Percentiles rank a stretch among this genome's conserved stretches.
These are phyloP conservation scores for Xanthia togata DNA, from an alignment of 2,888 invertebrate genomes.

Conservation along the genomic window DNA sequence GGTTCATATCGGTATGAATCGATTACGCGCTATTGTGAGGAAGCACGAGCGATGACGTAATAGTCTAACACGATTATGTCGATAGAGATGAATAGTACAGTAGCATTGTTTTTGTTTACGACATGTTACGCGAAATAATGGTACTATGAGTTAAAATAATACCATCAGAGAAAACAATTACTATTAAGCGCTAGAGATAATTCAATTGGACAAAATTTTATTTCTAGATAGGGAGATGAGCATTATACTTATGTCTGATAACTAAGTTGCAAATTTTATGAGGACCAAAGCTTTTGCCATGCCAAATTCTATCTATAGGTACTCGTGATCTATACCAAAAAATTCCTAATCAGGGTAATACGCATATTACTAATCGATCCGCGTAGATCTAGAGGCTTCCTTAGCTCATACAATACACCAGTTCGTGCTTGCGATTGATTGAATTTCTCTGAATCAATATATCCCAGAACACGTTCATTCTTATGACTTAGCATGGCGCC, in stretches of 20 bases:
- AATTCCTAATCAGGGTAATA: background rate
- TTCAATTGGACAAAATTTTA: too few species aligned
- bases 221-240: too few species aligned
- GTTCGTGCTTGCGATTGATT: slow-evolving; percentile 25
- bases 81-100: slow-evolving; percentile 3
- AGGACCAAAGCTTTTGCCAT: background rate
- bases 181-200: too few species aligned
- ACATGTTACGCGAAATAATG: background rate
- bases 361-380: background rate
- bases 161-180: too few species aligned
- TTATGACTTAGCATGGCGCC: slow-evolving; percentile 42
- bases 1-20: slow-evolving; percentile 50
- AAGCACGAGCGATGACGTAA: slow-evolving; percentile 55
- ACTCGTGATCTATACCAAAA: background rate
- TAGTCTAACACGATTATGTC: slow-evolving; percentile 15
- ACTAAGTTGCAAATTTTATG: background rate
- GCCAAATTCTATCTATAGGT: background rate
- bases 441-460: slow-evolving; percentile 46
- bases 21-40: slow-evolving; percentile 55
- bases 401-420: background rate
- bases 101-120: slow-evolving; percentile 6
- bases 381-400: background rate
- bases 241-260: too few species aligned
- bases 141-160: too few species aligned
- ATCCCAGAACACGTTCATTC: slow-evolving; percentile 49